Base-by-base conservation (phyloP, 2,113 vertebrate genomes). In the Blennius ocellaris region DNA sequence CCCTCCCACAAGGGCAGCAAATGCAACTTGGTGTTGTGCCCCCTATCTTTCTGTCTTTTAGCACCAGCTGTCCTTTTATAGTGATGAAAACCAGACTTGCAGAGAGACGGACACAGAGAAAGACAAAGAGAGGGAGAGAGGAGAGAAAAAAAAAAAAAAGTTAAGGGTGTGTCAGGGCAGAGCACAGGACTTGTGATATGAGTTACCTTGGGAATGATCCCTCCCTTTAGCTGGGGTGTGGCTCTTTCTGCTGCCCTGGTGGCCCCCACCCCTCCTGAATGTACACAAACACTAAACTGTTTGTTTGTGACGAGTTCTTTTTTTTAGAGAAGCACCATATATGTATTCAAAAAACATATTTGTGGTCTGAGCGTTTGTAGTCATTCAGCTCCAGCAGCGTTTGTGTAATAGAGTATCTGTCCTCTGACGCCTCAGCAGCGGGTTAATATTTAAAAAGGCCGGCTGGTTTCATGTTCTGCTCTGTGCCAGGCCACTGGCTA, bases 401-500 rank as follows among this genome's bases (percentile, higher is more conserved):
- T 69, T 64, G 12, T 37, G 48, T 47, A 37, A 57, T 1, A 62
- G 56, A 61, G 53, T 38, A 1, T 77, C 36, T 45, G 52, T 61
- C 30, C 61, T 68, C 41, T 50, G 17, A 40, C 45, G 70, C 72
- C 74, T 63, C 48, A 30, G 67, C 60, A 49, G 15, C 47, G 69
- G 82, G 91, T 94, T 93, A 94, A 94, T 94, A 94, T 93, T 94
- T 94, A 86, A 94, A 90, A 81, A 85, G 89, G 76, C 49, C 38
- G 47, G 38, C 43, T 17, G 82, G 93, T 93, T 73, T 94, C 92
- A 76, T 88, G 90, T 94, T 93, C 90, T 39, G 51, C 12, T 68
- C 68, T 72, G 58, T 59, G 74, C 63, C 70, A 70, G 78, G 70
- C 69, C 61, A 82, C 69, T 78, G 63, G 63, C 85, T 80, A 57